Base-by-base conservation (phyloP, 2,888 invertebrate genomes). In the Agrotis segetum region DNA sequence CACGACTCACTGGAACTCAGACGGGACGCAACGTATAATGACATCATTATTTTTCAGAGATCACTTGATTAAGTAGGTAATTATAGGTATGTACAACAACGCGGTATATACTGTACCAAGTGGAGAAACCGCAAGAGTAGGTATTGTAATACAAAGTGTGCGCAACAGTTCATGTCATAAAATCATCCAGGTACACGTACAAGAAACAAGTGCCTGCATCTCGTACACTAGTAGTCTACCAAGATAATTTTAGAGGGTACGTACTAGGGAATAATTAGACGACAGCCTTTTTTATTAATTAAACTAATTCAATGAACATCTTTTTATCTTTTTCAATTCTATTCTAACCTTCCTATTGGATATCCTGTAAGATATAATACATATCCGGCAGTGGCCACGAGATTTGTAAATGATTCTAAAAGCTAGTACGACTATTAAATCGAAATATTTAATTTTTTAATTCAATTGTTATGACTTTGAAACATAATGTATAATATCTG, bases 61-160 rank as follows among this genome's bases (percentile, higher is more conserved):
- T 80, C 80, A 85, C 83, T 82, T 83, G 82, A 87, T 85, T 86
- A 82, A 84, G 83, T 85, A 78, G 73, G 79, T 63, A 61, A 60
- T 34, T 77, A 81, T 82, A 50, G 47, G 59, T 58, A 67, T 50
- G 81, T 83, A 82, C 77, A 68, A 69, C 56, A 56, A 66, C 55
- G 66, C 86, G 84, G 85, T 84, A 73, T 84, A 85, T 82, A 79
- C 79, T 82, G 79, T 77, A 83, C 85, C 86, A 81, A 85, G 85
- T 84, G 84, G 82, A 84, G 72, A 84, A 90, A 92, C 92, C 92
- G 85, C 93, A 92, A 89, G 82, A 89, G 88, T 89, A 89, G 89
- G 88, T 89, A 89, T 91, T 90, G 83, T 44, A 66, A 71, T 55
- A 53, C 46, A 65, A 73, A 67, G 59, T 50, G 53, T 60, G 60